Conservation (phyloP, 2,888 invertebrate species). For the Arrhopalites spinosus region DNA sequence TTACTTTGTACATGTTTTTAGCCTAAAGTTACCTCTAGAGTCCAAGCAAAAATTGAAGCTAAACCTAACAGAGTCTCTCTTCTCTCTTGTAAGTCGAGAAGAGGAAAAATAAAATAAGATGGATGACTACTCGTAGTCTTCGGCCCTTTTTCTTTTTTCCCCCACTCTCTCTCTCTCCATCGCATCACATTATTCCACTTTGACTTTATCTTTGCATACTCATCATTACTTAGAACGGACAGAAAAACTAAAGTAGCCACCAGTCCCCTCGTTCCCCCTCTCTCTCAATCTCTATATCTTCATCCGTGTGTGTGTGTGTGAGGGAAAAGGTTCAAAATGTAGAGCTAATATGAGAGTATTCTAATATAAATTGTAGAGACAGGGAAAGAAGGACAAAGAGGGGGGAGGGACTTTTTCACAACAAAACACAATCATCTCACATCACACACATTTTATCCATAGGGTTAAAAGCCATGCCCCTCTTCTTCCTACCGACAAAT, state of each 20-base stretch:
- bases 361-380: neutral
- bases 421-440: constrained; percentile 2
- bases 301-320: neutral
- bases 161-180: constrained; percentile 6
- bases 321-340: neutral
- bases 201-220: constrained; percentile 51
- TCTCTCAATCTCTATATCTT: neutral
- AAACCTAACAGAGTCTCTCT: constrained; percentile 11
- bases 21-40: no score
- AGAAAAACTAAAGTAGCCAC: neutral
- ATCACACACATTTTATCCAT: constrained; percentile 22
- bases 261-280: neutral
- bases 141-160: neutral
- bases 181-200: constrained; percentile 34
- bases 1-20: no score
- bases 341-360: neutral
- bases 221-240: constrained; percentile 36
- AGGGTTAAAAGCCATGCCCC: constrained; percentile 54
- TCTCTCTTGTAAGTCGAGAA: constrained; percentile 17
- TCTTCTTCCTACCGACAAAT: constrained; percentile 37
- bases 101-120: constrained; percentile 28
- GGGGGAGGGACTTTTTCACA: neutral
- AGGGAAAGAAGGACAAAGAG: neutral
- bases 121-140: constrained; percentile 20
- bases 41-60: neutral